Evolutionary conservation across 2,888 invertebrate species (phyloP).

Genomic region (Ornithoptera alexandrae): DNA sequence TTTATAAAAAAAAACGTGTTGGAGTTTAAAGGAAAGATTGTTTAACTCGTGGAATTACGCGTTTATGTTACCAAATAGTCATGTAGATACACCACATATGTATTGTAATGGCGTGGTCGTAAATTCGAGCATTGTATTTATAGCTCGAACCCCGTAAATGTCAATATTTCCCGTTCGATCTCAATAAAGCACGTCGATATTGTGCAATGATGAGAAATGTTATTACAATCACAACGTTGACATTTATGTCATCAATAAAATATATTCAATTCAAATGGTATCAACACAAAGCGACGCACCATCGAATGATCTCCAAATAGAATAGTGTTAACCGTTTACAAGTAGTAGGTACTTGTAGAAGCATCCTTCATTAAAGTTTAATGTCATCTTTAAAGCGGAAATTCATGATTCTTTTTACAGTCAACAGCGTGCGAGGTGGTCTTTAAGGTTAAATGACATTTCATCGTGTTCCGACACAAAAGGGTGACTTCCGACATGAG

Average conservation of each 20-base stretch:
- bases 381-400: constrained; percentile 7
- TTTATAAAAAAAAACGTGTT: too few species aligned
- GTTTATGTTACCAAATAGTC: constrained; percentile 8
- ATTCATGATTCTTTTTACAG: constrained; percentile 22
- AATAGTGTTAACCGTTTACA: neutral
- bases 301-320: neutral
- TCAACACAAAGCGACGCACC: neutral
- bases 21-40: too few species aligned
- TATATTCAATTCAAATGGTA: neutral
- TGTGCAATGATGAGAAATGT: constrained; percentile 19
- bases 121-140: constrained; percentile 23
- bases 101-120: constrained; percentile 9
- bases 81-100: neutral
- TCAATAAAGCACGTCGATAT: constrained; percentile 24
- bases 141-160: constrained; percentile 17
- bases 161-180: constrained; percentile 23
- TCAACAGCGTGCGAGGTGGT: constrained; percentile 12
- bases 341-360: neutral
- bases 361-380: constrained; percentile 2
- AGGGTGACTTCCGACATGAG: constrained; percentile 15
- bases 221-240: constrained; percentile 7
- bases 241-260: neutral
- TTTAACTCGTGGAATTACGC: neutral
- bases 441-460: constrained; percentile 29
- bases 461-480: constrained; percentile 21